These are phyloP conservation scores for Cinara cedri DNA, from an alignment of 2,888 invertebrate genomes.

Conservation along the genomic window DNA sequence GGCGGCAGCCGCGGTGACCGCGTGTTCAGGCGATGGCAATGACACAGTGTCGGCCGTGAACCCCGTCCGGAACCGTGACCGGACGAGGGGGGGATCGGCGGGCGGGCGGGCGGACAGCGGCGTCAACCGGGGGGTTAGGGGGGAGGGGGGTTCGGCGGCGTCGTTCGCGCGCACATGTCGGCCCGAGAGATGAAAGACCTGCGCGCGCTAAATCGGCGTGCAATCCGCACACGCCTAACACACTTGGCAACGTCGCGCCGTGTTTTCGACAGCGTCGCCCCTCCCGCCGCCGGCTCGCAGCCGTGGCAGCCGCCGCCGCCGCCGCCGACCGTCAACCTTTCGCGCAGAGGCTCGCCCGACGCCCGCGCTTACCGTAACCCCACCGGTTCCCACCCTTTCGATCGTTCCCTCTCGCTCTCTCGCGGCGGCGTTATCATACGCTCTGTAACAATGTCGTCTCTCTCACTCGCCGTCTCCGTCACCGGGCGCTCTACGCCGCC, in stretches of 20 bases:
- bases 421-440: too few species aligned
- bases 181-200: constrained; percentile 47
- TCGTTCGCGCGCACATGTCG: neutral
- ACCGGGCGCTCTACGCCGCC: too few species aligned
- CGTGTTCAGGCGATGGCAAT: constrained; percentile 35
- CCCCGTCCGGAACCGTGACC: neutral
- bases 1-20: neutral
- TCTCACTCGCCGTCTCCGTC: too few species aligned
- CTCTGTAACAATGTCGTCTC: too few species aligned
- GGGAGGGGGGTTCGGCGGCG: neutral
- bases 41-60: constrained; percentile 52
- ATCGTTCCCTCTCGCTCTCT: neutral
- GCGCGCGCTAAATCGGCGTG: constrained; percentile 44
- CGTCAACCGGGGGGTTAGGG: too few species aligned
- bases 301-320: neutral
- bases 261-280: too few species aligned
- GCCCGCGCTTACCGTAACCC: neutral
- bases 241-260: constrained; percentile 48
- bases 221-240: neutral
- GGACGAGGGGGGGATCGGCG: too few species aligned
- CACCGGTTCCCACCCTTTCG: neutral
- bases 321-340: neutral
- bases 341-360: neutral
- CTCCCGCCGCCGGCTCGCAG: neutral
- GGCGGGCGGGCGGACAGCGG: constrained; percentile 6